Evolutionary conservation across 2,888 invertebrate species (phyloP), one percentile per base, ranked within the genome.

Genomic region (Cryptus armator): DNA sequence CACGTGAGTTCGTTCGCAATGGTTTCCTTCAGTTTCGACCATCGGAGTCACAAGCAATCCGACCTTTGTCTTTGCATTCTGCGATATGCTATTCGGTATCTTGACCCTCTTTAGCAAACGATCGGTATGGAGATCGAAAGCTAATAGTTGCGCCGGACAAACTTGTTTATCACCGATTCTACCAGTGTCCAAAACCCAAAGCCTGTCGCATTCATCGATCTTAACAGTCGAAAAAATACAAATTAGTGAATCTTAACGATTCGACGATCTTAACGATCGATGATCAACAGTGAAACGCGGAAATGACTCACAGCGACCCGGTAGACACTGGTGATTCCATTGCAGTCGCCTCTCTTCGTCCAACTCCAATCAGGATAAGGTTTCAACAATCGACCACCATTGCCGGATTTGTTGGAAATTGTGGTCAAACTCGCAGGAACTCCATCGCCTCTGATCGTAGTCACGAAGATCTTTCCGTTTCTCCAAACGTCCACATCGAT

Each of bases 111-210:
- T 89, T 29, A 94, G 72, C 46, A 94, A 84, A 37, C 81, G 77
- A 78, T 94, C 91, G 0, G 95, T 96, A 48, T 90, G 89, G 72
- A 97, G 93, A 92, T 97, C 96, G 89, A 97, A 97, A 0, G 96
- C 96, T 0, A 97, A 93, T 12, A 98, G 92, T 91, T 97, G 96
- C 0, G 97, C 96, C 0, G 95, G 95, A 89, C 98, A 98, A 12
- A 94, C 90, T 88, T 95, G 95, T 0, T 90, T 87, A 0, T 95
- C 95, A 0, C 95, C 95, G 64, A 96, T 95, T 89, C 95, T 95
- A 14, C 97, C 97, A 0, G 95, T 94, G 90, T 97, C 97, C 91
- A 97, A 92, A 3, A 96, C 96, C 96, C 97, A 97, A 37, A 97
- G 92, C 7, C 96, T 94, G 81, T 95, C 95, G 91, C 96, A 97